Percentiles rank a stretch among this genome's conserved stretches.
These are phyloP conservation scores for Oophaga pumilio DNA, from an alignment of 2,113 vertebrate genomes.

Conservation along the genomic window DNA sequence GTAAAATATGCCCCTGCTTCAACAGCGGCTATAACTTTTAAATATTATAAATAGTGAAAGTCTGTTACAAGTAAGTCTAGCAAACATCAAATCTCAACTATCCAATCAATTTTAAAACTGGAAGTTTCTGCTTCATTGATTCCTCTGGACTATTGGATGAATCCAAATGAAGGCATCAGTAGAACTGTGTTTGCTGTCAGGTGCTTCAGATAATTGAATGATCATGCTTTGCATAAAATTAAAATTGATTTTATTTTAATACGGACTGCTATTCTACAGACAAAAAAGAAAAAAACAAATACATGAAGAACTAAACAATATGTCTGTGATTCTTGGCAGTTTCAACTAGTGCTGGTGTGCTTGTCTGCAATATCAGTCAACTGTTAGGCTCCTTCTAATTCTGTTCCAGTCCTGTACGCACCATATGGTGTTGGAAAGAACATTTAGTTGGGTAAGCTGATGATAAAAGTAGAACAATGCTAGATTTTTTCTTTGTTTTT, in stretches of 20 bases:
- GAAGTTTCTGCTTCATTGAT: not conserved
- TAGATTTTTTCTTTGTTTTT: not conserved
- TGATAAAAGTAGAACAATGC: not conserved
- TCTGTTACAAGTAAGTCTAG: not conserved
- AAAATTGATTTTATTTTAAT: not conserved
- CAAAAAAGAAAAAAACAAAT: not conserved
- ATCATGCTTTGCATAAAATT: not conserved
- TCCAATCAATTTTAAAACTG: not conserved
- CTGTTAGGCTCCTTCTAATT: conserved; percentile 2
- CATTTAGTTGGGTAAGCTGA: not conserved
- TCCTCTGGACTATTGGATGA: not conserved
- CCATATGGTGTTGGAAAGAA: not conserved
- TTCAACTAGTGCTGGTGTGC: not conserved
- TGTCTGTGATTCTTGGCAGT: not conserved
- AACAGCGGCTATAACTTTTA: too few relatives aligned
- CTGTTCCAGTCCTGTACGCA: not conserved
- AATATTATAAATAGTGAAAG: too few relatives aligned
- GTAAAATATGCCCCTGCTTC: too few relatives aligned
- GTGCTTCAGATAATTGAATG: not conserved
- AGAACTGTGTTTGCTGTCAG: not conserved
- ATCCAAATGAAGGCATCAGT: not conserved
- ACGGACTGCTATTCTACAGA: not conserved
- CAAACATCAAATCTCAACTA: not conserved
- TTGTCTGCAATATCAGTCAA: not conserved
- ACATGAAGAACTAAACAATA: not conserved